Percentiles rank a stretch among this genome's conserved stretches.
phyloP scores from a whole-genome alignment of 2,113 vertebrate species.

The Cichladusa arquata region DNA sequence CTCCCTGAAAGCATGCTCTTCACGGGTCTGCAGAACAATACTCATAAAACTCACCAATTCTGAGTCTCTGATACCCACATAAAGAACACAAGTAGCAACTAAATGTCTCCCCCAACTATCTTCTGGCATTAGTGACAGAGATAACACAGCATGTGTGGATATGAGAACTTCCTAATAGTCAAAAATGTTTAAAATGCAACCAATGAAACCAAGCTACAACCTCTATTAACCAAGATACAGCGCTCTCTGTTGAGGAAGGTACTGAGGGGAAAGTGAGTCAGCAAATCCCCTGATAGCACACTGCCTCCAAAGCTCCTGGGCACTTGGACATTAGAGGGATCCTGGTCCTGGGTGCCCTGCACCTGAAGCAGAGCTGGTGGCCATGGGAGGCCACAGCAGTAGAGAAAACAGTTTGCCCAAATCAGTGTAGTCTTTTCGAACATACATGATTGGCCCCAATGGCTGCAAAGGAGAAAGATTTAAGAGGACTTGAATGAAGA shows the following conservation, averaged over 20 bases:
- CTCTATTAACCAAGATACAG: neutral
- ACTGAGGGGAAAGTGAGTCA: neutral
- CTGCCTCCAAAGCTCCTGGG: neutral
- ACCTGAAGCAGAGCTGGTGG: neutral
- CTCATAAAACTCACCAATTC: neutral
- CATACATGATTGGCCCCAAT: neutral
- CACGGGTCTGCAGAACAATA: accelerated
- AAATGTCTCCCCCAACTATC: neutral
- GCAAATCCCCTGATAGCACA: neutral
- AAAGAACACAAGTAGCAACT: neutral
- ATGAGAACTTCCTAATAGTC: accelerated
- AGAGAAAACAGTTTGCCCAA: neutral
- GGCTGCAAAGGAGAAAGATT: neutral
- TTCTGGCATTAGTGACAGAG: neutral
- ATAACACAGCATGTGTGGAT: neutral
- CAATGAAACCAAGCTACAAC: neutral
- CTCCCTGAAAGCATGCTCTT: neutral
- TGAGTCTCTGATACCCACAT: accelerated
- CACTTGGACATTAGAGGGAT: accelerated
- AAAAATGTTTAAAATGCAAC: neutral
- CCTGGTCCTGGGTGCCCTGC: neutral
- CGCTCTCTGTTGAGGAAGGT: neutral
- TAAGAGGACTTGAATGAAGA: neutral
- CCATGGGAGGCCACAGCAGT: neutral
- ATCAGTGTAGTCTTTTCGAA: neutral